Conservation (phyloP, 2,797 vertebrate species). For the Liparis tanakae region DNA sequence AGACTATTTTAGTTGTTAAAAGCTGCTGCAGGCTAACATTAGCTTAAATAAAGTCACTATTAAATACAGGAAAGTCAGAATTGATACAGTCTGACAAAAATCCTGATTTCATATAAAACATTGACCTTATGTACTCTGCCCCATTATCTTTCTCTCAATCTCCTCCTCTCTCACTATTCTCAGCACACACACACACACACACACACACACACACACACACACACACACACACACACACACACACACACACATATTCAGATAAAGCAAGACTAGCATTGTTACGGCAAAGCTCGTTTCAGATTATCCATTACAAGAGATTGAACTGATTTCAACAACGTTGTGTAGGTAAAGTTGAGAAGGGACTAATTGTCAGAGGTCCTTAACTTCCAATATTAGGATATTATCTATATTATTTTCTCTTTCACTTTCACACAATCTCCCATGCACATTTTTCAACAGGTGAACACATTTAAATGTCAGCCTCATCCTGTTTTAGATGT, state of each 20-base stretch:
- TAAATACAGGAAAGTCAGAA: constrained; percentile 54
- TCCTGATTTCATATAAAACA: constrained; percentile 64
- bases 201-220: constrained; percentile 24
- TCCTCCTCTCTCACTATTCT: constrained; percentile 1
- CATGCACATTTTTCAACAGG: constrained; percentile 57
- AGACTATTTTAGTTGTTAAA: constrained; percentile 55
- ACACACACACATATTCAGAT: constrained; percentile 2
- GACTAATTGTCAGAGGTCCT: constrained; percentile 63
- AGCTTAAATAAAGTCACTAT: constrained; percentile 52
- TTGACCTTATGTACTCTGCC: constrained; percentile 60
- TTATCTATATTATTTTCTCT: constrained; percentile 29
- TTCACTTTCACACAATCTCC: constrained; percentile 25
- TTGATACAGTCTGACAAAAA: constrained; percentile 66
- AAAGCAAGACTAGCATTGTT: constrained; percentile 32
- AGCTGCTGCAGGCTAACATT: constrained; percentile 32
- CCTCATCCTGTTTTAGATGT: constrained; percentile 42
- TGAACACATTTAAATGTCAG: constrained; percentile 75
- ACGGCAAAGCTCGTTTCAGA: constrained; percentile 57
- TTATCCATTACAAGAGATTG: constrained; percentile 60
- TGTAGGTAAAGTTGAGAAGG: constrained; percentile 42
- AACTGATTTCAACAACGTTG: constrained; percentile 39
- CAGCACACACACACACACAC: constrained; percentile 15
- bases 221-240: constrained; percentile 14
- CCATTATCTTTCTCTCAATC: constrained; percentile 51
- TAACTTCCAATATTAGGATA: constrained; percentile 47